A percentile compares a stretch with the other conserved stretches of the same genome.
phyloP scores from a whole-genome alignment of 2,888 invertebrate genomes.

The Scrobipalpa costella region DNA sequence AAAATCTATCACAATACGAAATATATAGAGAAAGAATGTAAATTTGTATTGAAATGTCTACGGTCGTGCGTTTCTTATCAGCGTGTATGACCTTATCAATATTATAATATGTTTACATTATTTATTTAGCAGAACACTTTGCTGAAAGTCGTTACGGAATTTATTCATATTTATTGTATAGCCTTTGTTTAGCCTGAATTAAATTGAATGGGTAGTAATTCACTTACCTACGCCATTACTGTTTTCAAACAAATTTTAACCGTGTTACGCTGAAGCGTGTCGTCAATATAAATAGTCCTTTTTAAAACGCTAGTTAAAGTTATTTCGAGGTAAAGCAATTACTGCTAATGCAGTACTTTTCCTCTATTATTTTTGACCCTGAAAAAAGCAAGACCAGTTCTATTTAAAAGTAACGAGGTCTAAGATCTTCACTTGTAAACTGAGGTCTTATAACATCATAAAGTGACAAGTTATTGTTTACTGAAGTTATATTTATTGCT shows the following conservation, averaged over 20 bases:
- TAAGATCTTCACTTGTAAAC: slow-evolving; percentile 21
- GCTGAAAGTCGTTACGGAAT: slow-evolving; percentile 14
- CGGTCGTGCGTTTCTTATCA: slow-evolving; percentile 1
- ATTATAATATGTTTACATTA: background rate
- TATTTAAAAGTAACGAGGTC: background rate
- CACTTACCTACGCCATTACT: slow-evolving; percentile 5
- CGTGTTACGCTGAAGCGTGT: slow-evolving; percentile 19
- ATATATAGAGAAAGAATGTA: background rate
- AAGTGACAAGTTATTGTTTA: slow-evolving; percentile 29
- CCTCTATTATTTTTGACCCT: slow-evolving; percentile 40
- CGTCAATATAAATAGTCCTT: slow-evolving; percentile 17
- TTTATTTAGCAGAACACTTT: slow-evolving; percentile 1
- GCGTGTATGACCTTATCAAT: background rate
- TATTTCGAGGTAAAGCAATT: slow-evolving; percentile 41
- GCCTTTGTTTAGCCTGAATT: slow-evolving; percentile 14
- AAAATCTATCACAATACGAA: no score
- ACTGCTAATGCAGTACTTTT: slow-evolving; percentile 39
- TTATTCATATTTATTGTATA: background rate
- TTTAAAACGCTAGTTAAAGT: slow-evolving; percentile 24
- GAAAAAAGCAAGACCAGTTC: slow-evolving; percentile 30
- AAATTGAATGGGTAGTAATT: slow-evolving; percentile 1
- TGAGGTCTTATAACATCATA: slow-evolving; percentile 21
- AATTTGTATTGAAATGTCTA: background rate
- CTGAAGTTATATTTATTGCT: background rate
- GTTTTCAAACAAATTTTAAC: slow-evolving; percentile 23